phyloP scores from a whole-genome alignment of 1,140 invertebrate species.

The Venturia canescens region DNA sequence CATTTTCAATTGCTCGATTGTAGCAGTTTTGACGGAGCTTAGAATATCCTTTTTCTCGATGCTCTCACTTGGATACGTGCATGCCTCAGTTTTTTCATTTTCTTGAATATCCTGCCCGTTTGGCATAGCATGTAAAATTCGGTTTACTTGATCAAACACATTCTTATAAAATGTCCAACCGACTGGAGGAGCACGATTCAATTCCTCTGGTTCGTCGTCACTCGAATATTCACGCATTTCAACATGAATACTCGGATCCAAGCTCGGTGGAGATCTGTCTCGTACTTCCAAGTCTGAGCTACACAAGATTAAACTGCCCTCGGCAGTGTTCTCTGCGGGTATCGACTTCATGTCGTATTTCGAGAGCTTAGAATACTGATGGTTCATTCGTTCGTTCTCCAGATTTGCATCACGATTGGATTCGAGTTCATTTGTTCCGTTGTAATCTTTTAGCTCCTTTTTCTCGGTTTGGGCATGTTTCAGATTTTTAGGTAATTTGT shows the following conservation, averaged over 20 bases:
- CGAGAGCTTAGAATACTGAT: conserved; percentile 23
- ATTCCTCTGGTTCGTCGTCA: conserved; percentile 74
- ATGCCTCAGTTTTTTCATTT: not conserved
- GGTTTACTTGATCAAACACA: conserved; percentile 79
- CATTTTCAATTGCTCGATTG: conserved; percentile 75
- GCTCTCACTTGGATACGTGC: not conserved
- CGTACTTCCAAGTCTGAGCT: conserved; percentile 78
- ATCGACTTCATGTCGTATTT: not conserved
- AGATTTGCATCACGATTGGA: not conserved
- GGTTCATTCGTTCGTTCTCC: not conserved
- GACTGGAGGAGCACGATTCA: conserved; percentile 77
- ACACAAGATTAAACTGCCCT: conserved; percentile 77
- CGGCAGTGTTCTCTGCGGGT: conserved; percentile 57
- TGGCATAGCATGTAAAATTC: conserved; percentile 74
- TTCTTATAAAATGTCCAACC: conserved; percentile 84
- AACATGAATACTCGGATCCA: conserved; percentile 80
- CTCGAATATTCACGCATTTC: conserved; percentile 80
- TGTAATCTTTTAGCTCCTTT: not conserved
- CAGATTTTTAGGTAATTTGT: not conserved
- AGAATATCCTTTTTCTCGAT: conserved; percentile 26
- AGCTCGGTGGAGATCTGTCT: conserved; percentile 77
- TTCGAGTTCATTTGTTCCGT: not conserved
- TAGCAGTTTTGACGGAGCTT: conserved; percentile 71
- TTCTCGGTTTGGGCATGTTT: not conserved
- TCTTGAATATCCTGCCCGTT: conserved; percentile 36